These are phyloP conservation scores for Neuroterus valhalla DNA, from an alignment of 1,140 invertebrate genomes.

Conservation along the genomic window DNA sequence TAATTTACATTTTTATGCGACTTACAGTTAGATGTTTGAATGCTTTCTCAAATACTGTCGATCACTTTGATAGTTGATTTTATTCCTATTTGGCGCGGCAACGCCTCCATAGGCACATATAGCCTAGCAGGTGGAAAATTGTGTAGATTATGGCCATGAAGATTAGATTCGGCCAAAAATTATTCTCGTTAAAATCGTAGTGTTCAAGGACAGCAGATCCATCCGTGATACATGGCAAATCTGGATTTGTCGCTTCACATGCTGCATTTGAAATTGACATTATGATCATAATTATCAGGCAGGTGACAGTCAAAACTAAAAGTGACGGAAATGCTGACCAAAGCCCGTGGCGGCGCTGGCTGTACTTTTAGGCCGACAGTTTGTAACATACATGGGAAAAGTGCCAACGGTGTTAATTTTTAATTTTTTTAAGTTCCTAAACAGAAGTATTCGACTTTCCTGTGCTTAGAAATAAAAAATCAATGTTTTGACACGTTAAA, in stretches of 20 bases:
- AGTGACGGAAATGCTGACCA: no score
- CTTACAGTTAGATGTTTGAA: neutral
- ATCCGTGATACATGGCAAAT: conserved; percentile 82
- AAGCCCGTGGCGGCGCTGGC: no score
- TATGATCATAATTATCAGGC: no score
- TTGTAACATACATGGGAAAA: no score
- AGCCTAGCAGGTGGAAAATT: conserved; percentile 82
- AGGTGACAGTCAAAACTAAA: no score
- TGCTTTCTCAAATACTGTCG: neutral
- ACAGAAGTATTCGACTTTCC: no score
- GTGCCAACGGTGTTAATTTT: no score
- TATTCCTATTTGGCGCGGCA: conserved; percentile 9
- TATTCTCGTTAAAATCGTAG: conserved; percentile 81
- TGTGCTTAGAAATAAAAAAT: no score
- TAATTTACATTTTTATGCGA: no score
- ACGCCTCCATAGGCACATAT: conserved; percentile 77
- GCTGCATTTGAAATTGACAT: conserved; percentile 74
- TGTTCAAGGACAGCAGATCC: conserved; percentile 82
- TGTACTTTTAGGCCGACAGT: no score
- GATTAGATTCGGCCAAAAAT: conserved; percentile 80
- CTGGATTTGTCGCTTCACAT: conserved; percentile 76
- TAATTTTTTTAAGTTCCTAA: no score
- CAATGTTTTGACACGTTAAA: no score
- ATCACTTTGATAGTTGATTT: neutral
- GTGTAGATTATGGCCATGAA: conserved; percentile 80